These are phyloP conservation scores for Eufriesea mexicana DNA, from an alignment of 1,140 invertebrate species.

Conservation along the genomic window DNA sequence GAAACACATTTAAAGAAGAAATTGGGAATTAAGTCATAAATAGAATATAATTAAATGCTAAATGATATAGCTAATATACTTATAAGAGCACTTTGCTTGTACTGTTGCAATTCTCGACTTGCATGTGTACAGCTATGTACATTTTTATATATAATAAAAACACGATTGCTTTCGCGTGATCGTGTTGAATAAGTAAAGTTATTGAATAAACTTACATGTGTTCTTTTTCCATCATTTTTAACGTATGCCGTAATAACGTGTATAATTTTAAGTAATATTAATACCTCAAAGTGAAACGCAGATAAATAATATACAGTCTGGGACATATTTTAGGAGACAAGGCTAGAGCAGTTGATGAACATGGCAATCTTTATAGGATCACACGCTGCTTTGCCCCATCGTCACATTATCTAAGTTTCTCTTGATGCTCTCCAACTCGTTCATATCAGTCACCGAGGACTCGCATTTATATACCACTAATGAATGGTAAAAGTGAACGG, in stretches of 20 bases:
- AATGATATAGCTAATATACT: slow-evolving; percentile 71
- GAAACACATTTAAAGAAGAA: slow-evolving; percentile 69
- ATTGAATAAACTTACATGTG: slow-evolving; percentile 61
- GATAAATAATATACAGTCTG: slow-evolving; percentile 6
- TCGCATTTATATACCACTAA: slow-evolving; percentile 92
- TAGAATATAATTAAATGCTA: slow-evolving; percentile 73
- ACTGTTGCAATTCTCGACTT: slow-evolving; percentile 77
- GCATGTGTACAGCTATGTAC: slow-evolving; percentile 78
- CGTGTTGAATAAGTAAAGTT: slow-evolving; percentile 67
- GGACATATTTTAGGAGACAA: slow-evolving; percentile 3
- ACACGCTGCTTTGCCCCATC: slow-evolving; percentile 74
- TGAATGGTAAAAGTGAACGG: slow-evolving; percentile 94
- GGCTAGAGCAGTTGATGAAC: neutral
- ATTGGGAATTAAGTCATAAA: slow-evolving; percentile 68
- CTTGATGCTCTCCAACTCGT: slow-evolving; percentile 88
- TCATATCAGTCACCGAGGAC: slow-evolving; percentile 86
- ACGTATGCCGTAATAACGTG: neutral
- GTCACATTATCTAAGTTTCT: slow-evolving; percentile 85
- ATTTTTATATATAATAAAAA: slow-evolving; percentile 77
- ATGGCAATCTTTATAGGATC: slow-evolving; percentile 28
- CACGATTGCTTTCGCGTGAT: slow-evolving; percentile 53
- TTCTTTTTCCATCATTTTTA: slow-evolving; percentile 45
- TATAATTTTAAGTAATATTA: slow-evolving; percentile 31
- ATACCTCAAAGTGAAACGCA: neutral
- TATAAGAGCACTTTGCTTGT: slow-evolving; percentile 78